These are phyloP conservation scores for Seira musarum DNA, from an alignment of 2,888 invertebrate genomes.

Conservation along the genomic window DNA sequence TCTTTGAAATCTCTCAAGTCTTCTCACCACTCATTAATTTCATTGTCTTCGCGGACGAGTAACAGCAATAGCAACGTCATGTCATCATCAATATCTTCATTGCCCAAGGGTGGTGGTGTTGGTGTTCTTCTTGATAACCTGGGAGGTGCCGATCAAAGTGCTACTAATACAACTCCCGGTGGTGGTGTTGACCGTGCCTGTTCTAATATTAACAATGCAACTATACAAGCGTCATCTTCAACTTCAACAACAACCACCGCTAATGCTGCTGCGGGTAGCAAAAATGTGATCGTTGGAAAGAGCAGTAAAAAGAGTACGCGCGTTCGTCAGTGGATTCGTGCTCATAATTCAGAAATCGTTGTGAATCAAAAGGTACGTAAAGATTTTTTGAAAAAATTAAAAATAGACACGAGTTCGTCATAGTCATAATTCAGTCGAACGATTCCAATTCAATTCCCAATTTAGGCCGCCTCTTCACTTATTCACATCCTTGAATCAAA, in stretches of 20 bases:
- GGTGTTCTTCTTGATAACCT: neutral
- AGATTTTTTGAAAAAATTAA: too few relatives aligned
- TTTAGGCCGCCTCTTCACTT: too few relatives aligned
- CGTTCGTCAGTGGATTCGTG: conserved; percentile 69
- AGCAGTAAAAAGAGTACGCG: conserved; percentile 62
- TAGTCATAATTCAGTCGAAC: too few relatives aligned
- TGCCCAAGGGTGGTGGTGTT: conserved; percentile 12
- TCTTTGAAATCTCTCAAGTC: conserved; percentile 33
- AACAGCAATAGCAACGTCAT: too few relatives aligned
- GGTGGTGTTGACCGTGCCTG: too few relatives aligned
- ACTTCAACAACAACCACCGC: neutral
- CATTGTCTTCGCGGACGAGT: conserved; percentile 52
- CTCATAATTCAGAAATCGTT: conserved; percentile 66
- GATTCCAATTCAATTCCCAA: too few relatives aligned
- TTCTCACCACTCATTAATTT: conserved; percentile 22
- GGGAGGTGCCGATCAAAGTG: too few relatives aligned
- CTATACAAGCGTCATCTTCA: too few relatives aligned
- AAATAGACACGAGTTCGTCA: too few relatives aligned
- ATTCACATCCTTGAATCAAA: too few relatives aligned
- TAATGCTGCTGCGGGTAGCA: conserved; percentile 7
- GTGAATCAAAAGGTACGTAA: conserved; percentile 64
- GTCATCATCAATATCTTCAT: neutral
- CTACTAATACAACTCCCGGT: too few relatives aligned
- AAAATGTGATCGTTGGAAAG: neutral
- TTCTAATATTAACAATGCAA: too few relatives aligned